Conservation (phyloP, 2,888 invertebrate genomes). For the Lasioglossum calceatum region DNA sequence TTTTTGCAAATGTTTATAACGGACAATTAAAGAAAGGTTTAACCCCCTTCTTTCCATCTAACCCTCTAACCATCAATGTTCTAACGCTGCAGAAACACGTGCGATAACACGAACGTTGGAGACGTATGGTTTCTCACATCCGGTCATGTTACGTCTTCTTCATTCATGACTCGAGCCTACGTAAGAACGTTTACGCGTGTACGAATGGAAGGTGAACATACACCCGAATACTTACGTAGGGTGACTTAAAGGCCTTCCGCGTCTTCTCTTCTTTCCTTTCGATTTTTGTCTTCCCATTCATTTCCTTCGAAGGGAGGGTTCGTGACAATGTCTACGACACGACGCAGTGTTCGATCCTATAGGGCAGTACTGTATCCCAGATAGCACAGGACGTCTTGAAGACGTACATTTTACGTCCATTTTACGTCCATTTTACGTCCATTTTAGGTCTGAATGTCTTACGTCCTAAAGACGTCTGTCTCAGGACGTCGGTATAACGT, state of each 20-base stretch:
- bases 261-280: constrained; percentile 40
- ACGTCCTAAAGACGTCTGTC: no score
- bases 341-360: no score
- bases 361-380: no score
- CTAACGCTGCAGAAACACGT: neutral
- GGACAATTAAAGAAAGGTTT: neutral
- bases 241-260: constrained; percentile 41
- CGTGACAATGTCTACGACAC: neutral
- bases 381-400: no score
- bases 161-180: constrained; percentile 73
- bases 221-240: constrained; percentile 7
- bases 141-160: constrained; percentile 79
- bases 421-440: no score
- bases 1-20: neutral
- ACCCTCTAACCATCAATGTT: no score
- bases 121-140: constrained; percentile 77
- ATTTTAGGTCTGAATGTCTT: no score
- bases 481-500: no score
- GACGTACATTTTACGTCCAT: no score
- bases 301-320: neutral
- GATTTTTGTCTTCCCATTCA: constrained; percentile 32
- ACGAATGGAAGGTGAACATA: neutral
- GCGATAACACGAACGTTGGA: neutral
- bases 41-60: no score
- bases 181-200: constrained; percentile 44